Conservation (phyloP, 2,888 invertebrate genomes). For the Isoperla grammatica region DNA sequence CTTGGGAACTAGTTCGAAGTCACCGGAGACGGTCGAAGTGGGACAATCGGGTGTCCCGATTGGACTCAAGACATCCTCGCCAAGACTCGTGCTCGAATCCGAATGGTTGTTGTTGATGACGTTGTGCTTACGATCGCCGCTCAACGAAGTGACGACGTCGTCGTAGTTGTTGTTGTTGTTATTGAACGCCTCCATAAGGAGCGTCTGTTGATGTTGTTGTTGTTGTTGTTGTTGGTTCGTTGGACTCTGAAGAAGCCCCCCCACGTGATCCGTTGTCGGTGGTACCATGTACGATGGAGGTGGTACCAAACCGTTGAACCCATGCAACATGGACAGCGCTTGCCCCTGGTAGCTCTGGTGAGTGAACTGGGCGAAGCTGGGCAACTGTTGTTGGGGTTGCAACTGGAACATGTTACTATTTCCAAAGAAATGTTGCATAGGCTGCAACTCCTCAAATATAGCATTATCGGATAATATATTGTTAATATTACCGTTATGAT, state of each 20-base stretch:
- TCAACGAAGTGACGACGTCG: constrained; percentile 16
- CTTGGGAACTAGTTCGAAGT: constrained; percentile 1
- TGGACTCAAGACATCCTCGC: constrained; percentile 28
- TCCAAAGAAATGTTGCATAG: constrained; percentile 6
- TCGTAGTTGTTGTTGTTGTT: constrained; percentile 24
- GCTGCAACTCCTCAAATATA: constrained; percentile 9
- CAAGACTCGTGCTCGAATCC: constrained; percentile 35
- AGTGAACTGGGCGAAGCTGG: constrained; percentile 61
- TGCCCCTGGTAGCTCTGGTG: constrained; percentile 20
- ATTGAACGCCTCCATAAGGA: background rate
- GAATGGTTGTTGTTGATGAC: constrained; percentile 39
- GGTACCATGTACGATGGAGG: constrained; percentile 14
- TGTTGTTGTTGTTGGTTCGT: constrained; percentile 22
- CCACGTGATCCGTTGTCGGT: constrained; percentile 58
- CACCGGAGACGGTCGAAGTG: constrained; percentile 38
- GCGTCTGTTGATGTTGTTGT: constrained; percentile 5
- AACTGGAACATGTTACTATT: constrained; percentile 37
- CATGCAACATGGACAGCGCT: constrained; percentile 42
- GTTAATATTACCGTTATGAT: constrained; percentile 34
- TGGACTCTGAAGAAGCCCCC: constrained; percentile 55
- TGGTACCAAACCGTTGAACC: constrained; percentile 1
- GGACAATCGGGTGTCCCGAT: constrained; percentile 33
- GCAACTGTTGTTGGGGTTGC: constrained; percentile 48
- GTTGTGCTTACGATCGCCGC: constrained; percentile 29
- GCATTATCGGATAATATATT: background rate